Evolutionary conservation across 2,113 vertebrate species (phyloP).

Genomic region (Penelope pileata): DNA sequence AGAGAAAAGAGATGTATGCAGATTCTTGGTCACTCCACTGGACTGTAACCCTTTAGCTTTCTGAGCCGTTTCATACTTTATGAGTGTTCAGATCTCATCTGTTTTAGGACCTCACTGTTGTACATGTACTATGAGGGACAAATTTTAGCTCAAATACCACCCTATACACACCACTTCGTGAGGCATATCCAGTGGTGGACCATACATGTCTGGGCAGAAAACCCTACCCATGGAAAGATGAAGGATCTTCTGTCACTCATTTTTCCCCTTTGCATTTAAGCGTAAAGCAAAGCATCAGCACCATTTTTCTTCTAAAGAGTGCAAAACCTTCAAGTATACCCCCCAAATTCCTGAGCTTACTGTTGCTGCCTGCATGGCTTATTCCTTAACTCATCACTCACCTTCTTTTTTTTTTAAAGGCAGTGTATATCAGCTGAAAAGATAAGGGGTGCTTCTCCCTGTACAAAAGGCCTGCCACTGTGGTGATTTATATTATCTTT

Average conservation of each 20-base stretch:
- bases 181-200: background rate
- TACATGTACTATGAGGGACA: accelerated
- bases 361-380: background rate
- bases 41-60: background rate
- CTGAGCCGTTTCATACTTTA: background rate
- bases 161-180: background rate
- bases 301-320: background rate
- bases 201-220: background rate
- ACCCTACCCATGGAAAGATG: background rate
- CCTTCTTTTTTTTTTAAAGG: background rate
- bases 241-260: background rate
- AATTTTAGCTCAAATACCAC: background rate
- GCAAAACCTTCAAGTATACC: background rate
- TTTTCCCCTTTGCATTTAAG: background rate
- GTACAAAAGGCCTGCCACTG: background rate
- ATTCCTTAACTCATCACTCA: background rate
- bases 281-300: background rate
- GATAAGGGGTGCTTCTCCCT: background rate
- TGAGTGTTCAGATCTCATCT: background rate
- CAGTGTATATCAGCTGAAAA: background rate
- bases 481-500: background rate
- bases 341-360: background rate
- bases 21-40: background rate
- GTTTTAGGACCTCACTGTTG: background rate
- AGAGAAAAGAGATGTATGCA: background rate